Base-by-base conservation (phyloP, 2,888 invertebrate species). In the Nymphalis urticae region DNA sequence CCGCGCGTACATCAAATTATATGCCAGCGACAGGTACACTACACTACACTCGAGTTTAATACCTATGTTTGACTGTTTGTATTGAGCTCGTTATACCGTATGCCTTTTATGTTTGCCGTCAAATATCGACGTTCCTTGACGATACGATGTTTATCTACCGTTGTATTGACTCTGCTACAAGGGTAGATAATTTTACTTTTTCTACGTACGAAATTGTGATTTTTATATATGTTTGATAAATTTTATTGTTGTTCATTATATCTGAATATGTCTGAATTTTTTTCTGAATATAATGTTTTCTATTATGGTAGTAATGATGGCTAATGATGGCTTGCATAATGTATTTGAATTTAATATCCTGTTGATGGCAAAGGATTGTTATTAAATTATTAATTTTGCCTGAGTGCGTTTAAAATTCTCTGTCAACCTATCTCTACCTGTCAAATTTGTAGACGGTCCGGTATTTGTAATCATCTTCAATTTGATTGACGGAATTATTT, bases 71-170 rank as follows among this genome's bases (percentile, higher is more conserved):
- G 75, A 73, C 73, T 77, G 81, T 88, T 87, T 89, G 82, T 80
- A 76, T 80, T 76, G 75, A 78, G 83, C 86, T 89, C 89, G 87
- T 89, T 89, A 89, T 88, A 86, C 85, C 79, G 79, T 77, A 76
- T 82, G 80, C 78, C 84, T 79, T 80, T 78, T 76, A 75, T 83
- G 80, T 85, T 83, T 83, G 80, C 78, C 78, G 79, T 74, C 79
- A 79, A 80, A 85, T 79, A 80, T 81, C 80, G 81, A 80, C 77
- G 76, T 81, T 75, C 76, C 72, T 77, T 75, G 72, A 73, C 74
- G 69, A 71, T 70, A 67, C 65, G 50, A 62, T 75, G 67, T 75
- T 75, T 75, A 66, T 70, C 47, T 64, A 71, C 48, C 66, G 64
- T 71, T 74, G 73, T 74, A 74, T 77, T 73, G 74, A 73, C 77